Percentiles rank a stretch among this genome's conserved stretches.
phyloP scores from a whole-genome alignment of 2,888 invertebrate genomes.

The Philonicus albiceps region DNA sequence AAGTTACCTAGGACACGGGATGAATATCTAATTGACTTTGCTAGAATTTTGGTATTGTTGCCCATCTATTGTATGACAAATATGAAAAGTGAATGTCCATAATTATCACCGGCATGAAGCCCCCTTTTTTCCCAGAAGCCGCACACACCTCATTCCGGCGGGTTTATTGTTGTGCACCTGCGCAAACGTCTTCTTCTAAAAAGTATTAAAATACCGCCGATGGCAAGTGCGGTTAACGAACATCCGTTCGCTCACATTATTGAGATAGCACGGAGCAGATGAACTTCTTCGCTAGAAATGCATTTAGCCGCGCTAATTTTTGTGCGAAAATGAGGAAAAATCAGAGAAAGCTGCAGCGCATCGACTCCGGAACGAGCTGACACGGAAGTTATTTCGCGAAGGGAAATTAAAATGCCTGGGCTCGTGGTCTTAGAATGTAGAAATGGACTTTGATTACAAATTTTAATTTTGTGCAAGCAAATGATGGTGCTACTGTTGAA shows the following conservation, averaged over 20 bases:
- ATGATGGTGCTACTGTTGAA: neutral
- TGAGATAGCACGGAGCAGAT: neutral
- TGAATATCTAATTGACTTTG: neutral
- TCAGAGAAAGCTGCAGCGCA: neutral
- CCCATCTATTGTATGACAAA: conserved; percentile 21
- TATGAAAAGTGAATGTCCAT: neutral
- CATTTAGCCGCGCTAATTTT: neutral
- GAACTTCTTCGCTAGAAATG: neutral
- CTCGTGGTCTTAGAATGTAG: neutral
- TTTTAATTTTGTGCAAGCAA: neutral
- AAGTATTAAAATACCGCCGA: neutral
- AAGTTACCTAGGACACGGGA: neutral
- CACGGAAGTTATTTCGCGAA: neutral
- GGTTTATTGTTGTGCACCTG: neutral
- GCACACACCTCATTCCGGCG: neutral
- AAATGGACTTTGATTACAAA: neutral
- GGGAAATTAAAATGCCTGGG: neutral
- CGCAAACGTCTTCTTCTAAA: neutral
- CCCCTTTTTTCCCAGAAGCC: neutral
- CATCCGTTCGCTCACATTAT: neutral
- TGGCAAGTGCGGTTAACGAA: neutral
- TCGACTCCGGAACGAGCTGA: neutral
- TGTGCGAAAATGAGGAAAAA: conserved; percentile 5
- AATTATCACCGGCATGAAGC: neutral
- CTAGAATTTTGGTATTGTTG: neutral